Conservation (phyloP, 2,113 vertebrate genomes). For the Nibea coibor region DNA sequence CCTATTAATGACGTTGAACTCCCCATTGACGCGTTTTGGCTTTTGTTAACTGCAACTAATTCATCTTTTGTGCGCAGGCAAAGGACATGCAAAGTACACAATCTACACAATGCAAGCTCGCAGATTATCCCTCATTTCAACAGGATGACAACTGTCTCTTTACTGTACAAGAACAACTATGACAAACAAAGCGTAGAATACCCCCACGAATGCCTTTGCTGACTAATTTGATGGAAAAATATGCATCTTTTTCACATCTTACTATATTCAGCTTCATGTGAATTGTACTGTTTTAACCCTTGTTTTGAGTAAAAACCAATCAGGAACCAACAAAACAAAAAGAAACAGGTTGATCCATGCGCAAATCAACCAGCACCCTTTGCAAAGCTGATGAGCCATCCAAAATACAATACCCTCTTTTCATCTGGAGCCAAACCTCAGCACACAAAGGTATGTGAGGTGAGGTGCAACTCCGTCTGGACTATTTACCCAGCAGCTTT, state of each 20-base stretch:
- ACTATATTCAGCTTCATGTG: conserved; percentile 3
- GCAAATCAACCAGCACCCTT: conserved; percentile 1
- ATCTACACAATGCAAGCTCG: conserved; percentile 38
- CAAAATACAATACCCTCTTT: conserved; percentile 13
- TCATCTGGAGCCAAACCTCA: conserved; percentile 15
- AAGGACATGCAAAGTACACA: conserved; percentile 54
- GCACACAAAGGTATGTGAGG: neutral
- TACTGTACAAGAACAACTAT: neutral
- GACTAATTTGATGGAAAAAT: conserved; percentile 25
- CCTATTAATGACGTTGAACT: conserved; percentile 63
- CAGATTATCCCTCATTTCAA: conserved; percentile 69
- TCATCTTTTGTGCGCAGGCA: conserved; percentile 53
- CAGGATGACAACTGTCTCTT: conserved; percentile 52
- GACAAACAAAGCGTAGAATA: conserved; percentile 43
- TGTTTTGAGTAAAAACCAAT: conserved; percentile 1
- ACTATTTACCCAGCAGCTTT: conserved; percentile 7
- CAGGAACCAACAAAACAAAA: neutral
- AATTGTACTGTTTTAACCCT: neutral
- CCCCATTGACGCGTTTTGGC: conserved; percentile 64
- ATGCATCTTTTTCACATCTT: conserved; percentile 9
- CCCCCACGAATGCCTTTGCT: conserved; percentile 8
- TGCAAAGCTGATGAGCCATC: conserved; percentile 18
- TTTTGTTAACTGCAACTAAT: conserved; percentile 70
- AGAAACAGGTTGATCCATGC: conserved; percentile 1
- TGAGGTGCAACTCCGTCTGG: neutral